phyloP scores from a whole-genome alignment of 1,140 invertebrate genomes.

The Drosophila navojoa region DNA sequence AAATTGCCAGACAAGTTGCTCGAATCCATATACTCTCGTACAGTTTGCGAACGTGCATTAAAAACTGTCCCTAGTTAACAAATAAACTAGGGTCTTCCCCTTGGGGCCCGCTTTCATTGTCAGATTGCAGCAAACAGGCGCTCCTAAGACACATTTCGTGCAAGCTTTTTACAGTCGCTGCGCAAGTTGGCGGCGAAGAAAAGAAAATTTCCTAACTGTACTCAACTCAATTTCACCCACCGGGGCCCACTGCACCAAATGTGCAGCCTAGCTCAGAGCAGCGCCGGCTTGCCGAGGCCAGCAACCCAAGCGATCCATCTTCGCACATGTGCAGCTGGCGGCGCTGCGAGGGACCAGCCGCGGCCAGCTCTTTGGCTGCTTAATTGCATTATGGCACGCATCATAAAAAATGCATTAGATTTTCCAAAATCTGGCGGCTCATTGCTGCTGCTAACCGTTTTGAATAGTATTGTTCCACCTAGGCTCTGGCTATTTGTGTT shows the following conservation, averaged over 20 bases:
- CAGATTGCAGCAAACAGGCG: slow-evolving; percentile 4
- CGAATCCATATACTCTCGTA: no score
- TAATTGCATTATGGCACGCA: slow-evolving; percentile 67
- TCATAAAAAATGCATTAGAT: slow-evolving; percentile 66
- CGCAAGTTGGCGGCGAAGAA: slow-evolving; percentile 68
- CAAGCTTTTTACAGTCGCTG: slow-evolving; percentile 66
- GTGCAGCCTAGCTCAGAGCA: slow-evolving; percentile 54
- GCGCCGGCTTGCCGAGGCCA: not conserved
- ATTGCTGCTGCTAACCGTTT: slow-evolving; percentile 22
- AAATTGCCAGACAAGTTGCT: no score
- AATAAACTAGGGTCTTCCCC: not conserved
- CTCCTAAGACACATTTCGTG: slow-evolving; percentile 32
- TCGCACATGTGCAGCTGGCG: not conserved
- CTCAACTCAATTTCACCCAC: slow-evolving; percentile 81
- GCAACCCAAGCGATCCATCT: not conserved
- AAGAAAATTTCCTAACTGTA: slow-evolving; percentile 75
- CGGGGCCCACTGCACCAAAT: slow-evolving; percentile 78
- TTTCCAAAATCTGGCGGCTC: slow-evolving; percentile 5
- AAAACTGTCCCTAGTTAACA: slow-evolving; percentile 18
- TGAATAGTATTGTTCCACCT: slow-evolving; percentile 9
- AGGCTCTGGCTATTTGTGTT: slow-evolving; percentile 11
- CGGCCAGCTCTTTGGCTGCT: slow-evolving; percentile 15
- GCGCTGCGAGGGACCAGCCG: not conserved
- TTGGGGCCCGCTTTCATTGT: slow-evolving; percentile 35
- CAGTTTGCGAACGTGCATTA: not conserved